These are phyloP conservation scores for Brenthis daphne DNA, from an alignment of 2,888 invertebrate genomes.

Conservation along the genomic window DNA sequence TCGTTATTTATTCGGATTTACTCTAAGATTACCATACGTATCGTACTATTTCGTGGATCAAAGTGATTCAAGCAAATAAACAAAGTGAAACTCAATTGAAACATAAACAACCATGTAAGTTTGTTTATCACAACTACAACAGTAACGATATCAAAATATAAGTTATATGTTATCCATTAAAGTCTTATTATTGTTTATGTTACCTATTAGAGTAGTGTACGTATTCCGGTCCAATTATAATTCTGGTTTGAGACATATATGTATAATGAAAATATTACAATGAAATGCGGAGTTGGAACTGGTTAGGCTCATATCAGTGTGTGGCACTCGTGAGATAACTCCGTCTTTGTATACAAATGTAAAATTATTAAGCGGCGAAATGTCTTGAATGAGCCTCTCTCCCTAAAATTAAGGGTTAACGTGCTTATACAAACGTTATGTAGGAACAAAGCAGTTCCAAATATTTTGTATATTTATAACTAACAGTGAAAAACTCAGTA, in stretches of 20 bases:
- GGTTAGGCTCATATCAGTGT: slow-evolving; percentile 70
- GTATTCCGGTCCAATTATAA: slow-evolving; percentile 70
- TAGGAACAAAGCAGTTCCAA: slow-evolving; percentile 19
- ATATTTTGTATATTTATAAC: slow-evolving; percentile 15
- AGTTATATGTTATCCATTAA: slow-evolving; percentile 12
- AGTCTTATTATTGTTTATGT: no score
- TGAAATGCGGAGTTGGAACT: slow-evolving; percentile 66
- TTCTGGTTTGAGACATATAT: slow-evolving; percentile 60
- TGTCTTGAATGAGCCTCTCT: slow-evolving; percentile 61
- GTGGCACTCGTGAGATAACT: slow-evolving; percentile 77
- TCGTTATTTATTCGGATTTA: slow-evolving; percentile 27
- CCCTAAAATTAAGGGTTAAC: slow-evolving; percentile 52
- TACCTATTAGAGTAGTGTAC: slow-evolving; percentile 28
- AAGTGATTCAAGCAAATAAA: slow-evolving; percentile 34
- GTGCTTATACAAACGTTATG: slow-evolving; percentile 22
- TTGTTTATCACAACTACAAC: slow-evolving; percentile 26
- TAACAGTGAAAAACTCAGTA: slow-evolving; percentile 2
- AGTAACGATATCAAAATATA: slow-evolving; percentile 35
- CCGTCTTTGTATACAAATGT: slow-evolving; percentile 74
- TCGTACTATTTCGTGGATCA: slow-evolving; percentile 30
- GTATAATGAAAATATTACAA: slow-evolving; percentile 81
- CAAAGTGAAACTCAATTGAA: slow-evolving; percentile 25
- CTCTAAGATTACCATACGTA: slow-evolving; percentile 30
- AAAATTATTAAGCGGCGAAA: slow-evolving; percentile 76
- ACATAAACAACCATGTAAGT: slow-evolving; percentile 20